A percentile compares a stretch with the other conserved stretches of the same genome.
These are phyloP conservation scores for Ochropleura plecta DNA, from an alignment of 2,888 invertebrate species.

Conservation along the genomic window DNA sequence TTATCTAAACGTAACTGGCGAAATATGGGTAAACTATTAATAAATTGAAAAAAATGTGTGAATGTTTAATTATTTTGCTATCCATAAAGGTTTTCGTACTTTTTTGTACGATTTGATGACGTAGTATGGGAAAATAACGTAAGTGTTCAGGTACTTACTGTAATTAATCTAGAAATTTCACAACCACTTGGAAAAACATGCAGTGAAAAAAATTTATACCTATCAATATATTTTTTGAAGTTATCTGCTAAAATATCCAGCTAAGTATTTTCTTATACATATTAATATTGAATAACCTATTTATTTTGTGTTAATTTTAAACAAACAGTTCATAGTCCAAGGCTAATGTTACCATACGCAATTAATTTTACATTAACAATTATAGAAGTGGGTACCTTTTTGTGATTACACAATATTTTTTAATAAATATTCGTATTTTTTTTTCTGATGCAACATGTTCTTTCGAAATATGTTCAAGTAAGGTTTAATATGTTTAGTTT, in stretches of 20 bases:
- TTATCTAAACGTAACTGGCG: too few relatives aligned
- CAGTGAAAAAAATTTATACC: too few relatives aligned
- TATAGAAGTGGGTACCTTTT: neutral
- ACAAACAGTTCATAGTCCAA: constrained; percentile 8
- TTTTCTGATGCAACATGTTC: neutral
- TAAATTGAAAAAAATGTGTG: too few relatives aligned
- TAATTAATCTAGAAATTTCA: too few relatives aligned
- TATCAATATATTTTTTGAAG: neutral
- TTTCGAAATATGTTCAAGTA: neutral
- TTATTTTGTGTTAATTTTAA: neutral
- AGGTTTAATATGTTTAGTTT: neutral
- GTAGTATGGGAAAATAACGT: neutral
- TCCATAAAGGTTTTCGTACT: neutral
- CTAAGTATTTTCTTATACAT: neutral
- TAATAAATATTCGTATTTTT: constrained; percentile 6
- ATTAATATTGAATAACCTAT: neutral
- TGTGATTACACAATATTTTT: neutral
- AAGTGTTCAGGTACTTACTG: neutral
- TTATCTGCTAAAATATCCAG: too few relatives aligned
- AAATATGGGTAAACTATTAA: too few relatives aligned
- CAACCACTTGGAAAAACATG: neutral
- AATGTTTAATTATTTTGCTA: neutral
- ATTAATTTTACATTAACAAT: constrained; percentile 18
- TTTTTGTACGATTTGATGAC: too few relatives aligned
- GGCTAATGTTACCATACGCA: constrained; percentile 16